These are phyloP conservation scores for Heteractis magnifica DNA, from an alignment of 92 coral and sea anemone species.

Conservation along the genomic window DNA sequence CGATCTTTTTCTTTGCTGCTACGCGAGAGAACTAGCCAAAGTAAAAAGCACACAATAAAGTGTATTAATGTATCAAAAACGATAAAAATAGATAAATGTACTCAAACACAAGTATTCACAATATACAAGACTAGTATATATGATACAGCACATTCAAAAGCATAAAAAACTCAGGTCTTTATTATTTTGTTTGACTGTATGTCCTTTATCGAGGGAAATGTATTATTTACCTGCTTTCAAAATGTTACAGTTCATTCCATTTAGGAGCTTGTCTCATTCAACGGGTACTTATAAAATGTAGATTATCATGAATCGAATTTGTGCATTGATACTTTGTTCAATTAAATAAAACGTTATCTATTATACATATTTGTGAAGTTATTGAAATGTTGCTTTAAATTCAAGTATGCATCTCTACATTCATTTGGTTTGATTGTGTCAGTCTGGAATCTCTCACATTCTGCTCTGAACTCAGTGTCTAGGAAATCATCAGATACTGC, in stretches of 20 bases:
- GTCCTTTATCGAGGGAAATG: not conserved
- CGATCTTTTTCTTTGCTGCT: too few species aligned
- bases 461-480: constrained; percentile 41
- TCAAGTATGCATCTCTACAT: not conserved
- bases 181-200: too few species aligned
- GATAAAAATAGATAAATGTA: too few species aligned
- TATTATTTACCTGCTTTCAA: not conserved
- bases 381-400: not conserved
- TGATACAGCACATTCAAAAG: too few species aligned
- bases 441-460: constrained; percentile 17
- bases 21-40: too few species aligned
- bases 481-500: constrained; percentile 40
- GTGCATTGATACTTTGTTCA: not conserved
- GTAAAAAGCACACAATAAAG: too few species aligned
- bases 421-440: too few species aligned
- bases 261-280: not conserved
- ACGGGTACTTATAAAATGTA: not conserved
- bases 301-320: not conserved
- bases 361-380: not conserved
- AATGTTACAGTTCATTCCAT: not conserved
- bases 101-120: too few species aligned
- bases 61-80: too few species aligned
- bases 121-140: too few species aligned
- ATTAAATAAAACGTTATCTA: not conserved
- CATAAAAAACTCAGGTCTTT: too few species aligned